Evolutionary conservation across 2,797 vertebrate genomes (phyloP).

Genomic region (Holocentrus rufus): DNA sequence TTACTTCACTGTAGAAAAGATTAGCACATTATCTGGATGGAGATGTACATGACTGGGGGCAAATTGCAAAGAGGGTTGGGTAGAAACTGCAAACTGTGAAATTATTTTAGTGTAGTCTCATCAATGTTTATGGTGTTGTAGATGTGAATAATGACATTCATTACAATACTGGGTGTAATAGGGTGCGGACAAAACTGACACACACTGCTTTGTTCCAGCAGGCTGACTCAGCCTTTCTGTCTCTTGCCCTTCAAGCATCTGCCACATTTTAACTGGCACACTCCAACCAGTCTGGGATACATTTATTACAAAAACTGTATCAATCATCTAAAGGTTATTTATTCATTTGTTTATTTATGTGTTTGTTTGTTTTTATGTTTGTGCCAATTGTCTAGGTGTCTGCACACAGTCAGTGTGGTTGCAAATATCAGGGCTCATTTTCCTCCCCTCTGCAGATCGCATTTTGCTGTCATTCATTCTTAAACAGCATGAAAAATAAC

Average conservation of each 20-base stretch:
- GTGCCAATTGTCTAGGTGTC: not conserved
- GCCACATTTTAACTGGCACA: constrained; percentile 27
- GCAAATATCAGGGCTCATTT: constrained; percentile 5
- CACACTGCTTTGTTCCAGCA: constrained; percentile 22
- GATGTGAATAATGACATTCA: constrained; percentile 62
- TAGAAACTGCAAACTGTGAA: constrained; percentile 73
- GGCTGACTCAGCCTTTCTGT: constrained; percentile 17
- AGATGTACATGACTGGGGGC: constrained; percentile 67
- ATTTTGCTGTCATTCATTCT: constrained; percentile 1
- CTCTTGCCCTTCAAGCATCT: constrained; percentile 19
- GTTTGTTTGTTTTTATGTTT: not conserved
- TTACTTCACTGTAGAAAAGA: constrained; percentile 61
- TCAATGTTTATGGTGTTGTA: constrained; percentile 68
- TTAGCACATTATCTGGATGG: constrained; percentile 72
- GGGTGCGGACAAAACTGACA: constrained; percentile 33
- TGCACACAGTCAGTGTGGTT: constrained; percentile 10
- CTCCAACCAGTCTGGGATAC: constrained; percentile 15
- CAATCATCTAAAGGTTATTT: not conserved
- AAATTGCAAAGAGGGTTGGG: constrained; percentile 56
- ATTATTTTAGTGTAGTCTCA: constrained; percentile 67
- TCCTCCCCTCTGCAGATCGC: not conserved
- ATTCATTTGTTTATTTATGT: not conserved
- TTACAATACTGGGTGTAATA: constrained; percentile 17
- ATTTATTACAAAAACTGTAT: constrained; percentile 17
- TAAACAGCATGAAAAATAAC: no score